Evolutionary conservation across 2,888 invertebrate species (phyloP).

Genomic region (Sthenelais limicola): DNA sequence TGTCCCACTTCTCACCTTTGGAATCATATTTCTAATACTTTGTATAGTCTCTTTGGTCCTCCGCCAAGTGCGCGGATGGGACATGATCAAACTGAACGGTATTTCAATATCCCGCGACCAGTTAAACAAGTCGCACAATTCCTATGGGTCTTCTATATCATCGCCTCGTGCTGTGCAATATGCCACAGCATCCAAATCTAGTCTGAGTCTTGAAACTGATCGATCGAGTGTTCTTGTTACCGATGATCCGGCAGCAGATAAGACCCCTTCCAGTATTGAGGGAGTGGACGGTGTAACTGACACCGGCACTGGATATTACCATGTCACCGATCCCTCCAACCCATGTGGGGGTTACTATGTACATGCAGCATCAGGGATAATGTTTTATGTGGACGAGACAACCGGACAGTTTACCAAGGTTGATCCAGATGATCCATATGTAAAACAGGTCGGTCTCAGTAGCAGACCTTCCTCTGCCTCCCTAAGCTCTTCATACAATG

Average conservation of each 20-base stretch:
- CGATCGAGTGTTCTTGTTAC: background rate
- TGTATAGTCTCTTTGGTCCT: background rate
- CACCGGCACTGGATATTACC: slow-evolving; percentile 18
- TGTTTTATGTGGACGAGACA: slow-evolving; percentile 2
- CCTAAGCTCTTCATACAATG: background rate
- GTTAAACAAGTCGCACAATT: background rate
- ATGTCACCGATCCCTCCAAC: slow-evolving; percentile 3
- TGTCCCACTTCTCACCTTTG: background rate
- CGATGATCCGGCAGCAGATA: background rate
- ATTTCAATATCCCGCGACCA: background rate
- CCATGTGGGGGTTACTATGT: slow-evolving; percentile 6
- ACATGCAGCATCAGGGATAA: slow-evolving; percentile 1
- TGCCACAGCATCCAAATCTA: background rate
- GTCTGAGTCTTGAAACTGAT: too few species aligned
- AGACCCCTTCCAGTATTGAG: background rate
- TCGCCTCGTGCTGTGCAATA: slow-evolving; percentile 9
- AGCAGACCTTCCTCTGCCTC: background rate
- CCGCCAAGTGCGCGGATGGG: background rate
- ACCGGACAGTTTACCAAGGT: slow-evolving; percentile 1
- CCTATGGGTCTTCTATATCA: background rate
- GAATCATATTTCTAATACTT: background rate
- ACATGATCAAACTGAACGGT: too few species aligned
- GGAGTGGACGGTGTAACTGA: background rate
- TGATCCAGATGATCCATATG: background rate
- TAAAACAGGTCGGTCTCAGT: background rate